Conservation (phyloP, 2,888 invertebrate genomes). For the Tubulanus polymorphus region DNA sequence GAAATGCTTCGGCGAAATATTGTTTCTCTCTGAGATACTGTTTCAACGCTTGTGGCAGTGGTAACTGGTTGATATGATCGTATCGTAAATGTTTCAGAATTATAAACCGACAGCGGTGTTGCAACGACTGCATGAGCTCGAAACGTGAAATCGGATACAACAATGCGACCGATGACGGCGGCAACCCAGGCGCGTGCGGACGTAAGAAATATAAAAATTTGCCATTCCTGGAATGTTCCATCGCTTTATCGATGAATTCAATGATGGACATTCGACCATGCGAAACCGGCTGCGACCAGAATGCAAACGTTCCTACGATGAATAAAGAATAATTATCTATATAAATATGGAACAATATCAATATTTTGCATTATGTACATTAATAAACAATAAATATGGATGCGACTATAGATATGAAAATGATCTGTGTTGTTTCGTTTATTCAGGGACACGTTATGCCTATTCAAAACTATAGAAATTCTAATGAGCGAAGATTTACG, state of each 20-base stretch:
- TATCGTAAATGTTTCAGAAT: conserved; percentile 65
- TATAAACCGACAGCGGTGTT: conserved; percentile 70
- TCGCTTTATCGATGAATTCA: conserved; percentile 69
- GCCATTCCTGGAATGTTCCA: conserved; percentile 66
- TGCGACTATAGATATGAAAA: no score
- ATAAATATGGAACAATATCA: no score
- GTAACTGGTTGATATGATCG: conserved; percentile 67
- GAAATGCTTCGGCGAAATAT: conserved; percentile 24
- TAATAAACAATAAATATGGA: no score
- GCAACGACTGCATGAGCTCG: conserved; percentile 64
- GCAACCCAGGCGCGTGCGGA: conserved; percentile 63
- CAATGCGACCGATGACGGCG: conserved; percentile 69
- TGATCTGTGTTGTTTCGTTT: no score
- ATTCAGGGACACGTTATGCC: no score
- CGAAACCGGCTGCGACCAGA: conserved; percentile 52
- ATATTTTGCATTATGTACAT: no score
- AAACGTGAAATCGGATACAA: conserved; percentile 72
- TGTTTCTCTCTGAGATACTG: conserved; percentile 46
- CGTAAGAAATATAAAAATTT: conserved; percentile 72
- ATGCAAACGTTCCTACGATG: conserved; percentile 70
- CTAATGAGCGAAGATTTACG: no score
- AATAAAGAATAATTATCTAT: conserved; percentile 5
- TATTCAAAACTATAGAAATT: no score
- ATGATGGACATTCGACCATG: conserved; percentile 59
- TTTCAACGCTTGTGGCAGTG: conserved; percentile 59